Evolutionary conservation across 2,888 invertebrate species (phyloP), one percentile per base, ranked within the genome.

Genomic region (Eristalis arbustorum): DNA sequence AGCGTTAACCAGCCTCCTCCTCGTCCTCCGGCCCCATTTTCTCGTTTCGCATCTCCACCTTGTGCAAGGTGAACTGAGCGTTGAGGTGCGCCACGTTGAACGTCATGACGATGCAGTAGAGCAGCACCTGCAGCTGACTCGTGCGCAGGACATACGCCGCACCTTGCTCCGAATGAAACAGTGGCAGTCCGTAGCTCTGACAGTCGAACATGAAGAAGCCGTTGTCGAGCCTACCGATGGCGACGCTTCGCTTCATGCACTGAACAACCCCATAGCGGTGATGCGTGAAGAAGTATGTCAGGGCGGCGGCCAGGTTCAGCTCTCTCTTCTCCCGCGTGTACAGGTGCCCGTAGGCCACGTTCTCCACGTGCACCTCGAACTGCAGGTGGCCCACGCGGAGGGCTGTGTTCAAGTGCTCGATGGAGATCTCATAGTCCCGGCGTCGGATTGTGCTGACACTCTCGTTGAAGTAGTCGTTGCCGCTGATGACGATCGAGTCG

Each of bases 191-290:
- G 88, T 93, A 92, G 83, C 94, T 94, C 91, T 95, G 95, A 88
- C 95, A 95, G 89, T 96, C 96, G 90, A 94, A 96, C 95, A 96
- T 94, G 88, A 95, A 96, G 89, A 95, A 96, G 13, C 95, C 95
- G 14, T 91, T 90, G 22, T 91, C 90, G 85, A 90, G 89, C 74
- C 89, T 94, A 1, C 95, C 95, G 89, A 95, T 94, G 11, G 94
- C 93, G 84, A 94, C 90, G 67, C 94, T 94, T 75, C 94, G 94
- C 13, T 91, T 91, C 0, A 94, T 93, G 84, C 94, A 94, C 69
- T 94, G 94, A 62, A 95, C 90, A 67, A 96, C 92, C 6, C 96
- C 96, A 49, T 93, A 93, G 5, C 91, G 91, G 84, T 94, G 91
- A 59, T 93, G 93, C 85, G 94, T 93, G 61, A 95, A 95, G 88